phyloP scores from a whole-genome alignment of 2,888 invertebrate genomes.

The Minunthozetes semirufus region DNA sequence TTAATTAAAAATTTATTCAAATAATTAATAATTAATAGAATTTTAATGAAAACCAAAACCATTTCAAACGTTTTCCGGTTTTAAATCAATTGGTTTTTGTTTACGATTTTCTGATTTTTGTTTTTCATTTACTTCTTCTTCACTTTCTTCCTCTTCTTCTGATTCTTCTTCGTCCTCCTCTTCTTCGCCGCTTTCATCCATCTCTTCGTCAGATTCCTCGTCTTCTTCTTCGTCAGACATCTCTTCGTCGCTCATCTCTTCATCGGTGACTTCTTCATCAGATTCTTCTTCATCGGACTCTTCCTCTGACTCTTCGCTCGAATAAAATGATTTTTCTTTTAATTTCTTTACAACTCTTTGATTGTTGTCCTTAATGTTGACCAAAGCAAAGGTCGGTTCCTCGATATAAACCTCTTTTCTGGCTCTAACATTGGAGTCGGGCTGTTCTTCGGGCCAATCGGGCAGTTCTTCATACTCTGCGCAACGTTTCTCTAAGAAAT shows the following conservation, averaged over 20 bases:
- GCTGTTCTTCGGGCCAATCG: conserved; percentile 66
- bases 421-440: conserved; percentile 65
- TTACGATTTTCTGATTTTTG: not conserved
- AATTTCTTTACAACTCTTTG: conserved; percentile 17
- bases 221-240: conserved; percentile 33
- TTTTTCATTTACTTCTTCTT: not conserved
- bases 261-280: conserved; percentile 26
- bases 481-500: conserved; percentile 79
- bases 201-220: conserved; percentile 33
- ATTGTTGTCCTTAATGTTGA: not conserved
- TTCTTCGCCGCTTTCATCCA: conserved; percentile 32
- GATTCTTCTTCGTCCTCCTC: conserved; percentile 6
- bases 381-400: conserved; percentile 11
- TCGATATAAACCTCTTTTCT: not conserved
- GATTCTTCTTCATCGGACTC: not conserved
- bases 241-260: conserved; percentile 31
- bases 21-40: no score
- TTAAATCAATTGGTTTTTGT: not conserved
- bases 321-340: not conserved
- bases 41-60: no score
- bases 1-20: no score
- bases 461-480: conserved; percentile 84
- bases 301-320: conserved; percentile 28
- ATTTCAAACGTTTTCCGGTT: no score
- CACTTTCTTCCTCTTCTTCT: not conserved